Evolutionary conservation across 1,140 invertebrate genomes (phyloP).

Genomic region (Drosophila parvula): DNA sequence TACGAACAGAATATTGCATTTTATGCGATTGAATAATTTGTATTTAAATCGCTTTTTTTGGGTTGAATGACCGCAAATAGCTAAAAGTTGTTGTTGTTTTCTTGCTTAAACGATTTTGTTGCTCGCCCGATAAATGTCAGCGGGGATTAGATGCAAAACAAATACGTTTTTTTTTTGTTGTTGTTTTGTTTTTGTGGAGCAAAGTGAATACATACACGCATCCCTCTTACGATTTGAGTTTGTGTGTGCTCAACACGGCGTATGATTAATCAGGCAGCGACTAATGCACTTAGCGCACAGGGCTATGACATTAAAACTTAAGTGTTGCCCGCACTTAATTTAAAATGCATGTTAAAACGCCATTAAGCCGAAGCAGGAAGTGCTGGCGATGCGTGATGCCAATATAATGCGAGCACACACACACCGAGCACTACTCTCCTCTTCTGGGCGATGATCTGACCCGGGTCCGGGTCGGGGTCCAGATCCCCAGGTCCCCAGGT

Average conservation of each 20-base stretch:
- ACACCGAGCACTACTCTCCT: constrained; percentile 16
- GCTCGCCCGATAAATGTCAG: constrained; percentile 34
- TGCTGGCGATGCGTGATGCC: constrained; percentile 16
- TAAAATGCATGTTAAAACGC: constrained; percentile 76
- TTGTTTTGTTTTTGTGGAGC: constrained; percentile 11
- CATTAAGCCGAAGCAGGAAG: constrained; percentile 74
- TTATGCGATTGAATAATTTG: constrained; percentile 33
- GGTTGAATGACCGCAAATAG: constrained; percentile 41
- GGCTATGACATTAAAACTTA: constrained; percentile 68
- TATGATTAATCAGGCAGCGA: constrained; percentile 60
- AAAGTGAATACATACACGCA: constrained; percentile 2
- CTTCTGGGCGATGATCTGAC: constrained; percentile 33
- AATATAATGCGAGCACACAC: constrained; percentile 28
- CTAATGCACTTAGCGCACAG: constrained; percentile 67
- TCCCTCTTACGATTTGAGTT: background rate
- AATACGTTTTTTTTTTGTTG: constrained; percentile 6
- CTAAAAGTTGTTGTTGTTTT: constrained; percentile 10
- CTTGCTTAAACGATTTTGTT: constrained; percentile 17
- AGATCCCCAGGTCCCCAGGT: constrained; percentile 16
- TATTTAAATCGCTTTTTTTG: constrained; percentile 23
- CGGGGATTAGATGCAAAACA: constrained; percentile 45
- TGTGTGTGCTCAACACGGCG: constrained; percentile 39
- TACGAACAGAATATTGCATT: constrained; percentile 27
- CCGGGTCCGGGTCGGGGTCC: constrained; percentile 1
- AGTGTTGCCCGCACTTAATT: constrained; percentile 73